Conservation (phyloP, 2,113 vertebrate genomes). For the Microcebus lehilahytsara region DNA sequence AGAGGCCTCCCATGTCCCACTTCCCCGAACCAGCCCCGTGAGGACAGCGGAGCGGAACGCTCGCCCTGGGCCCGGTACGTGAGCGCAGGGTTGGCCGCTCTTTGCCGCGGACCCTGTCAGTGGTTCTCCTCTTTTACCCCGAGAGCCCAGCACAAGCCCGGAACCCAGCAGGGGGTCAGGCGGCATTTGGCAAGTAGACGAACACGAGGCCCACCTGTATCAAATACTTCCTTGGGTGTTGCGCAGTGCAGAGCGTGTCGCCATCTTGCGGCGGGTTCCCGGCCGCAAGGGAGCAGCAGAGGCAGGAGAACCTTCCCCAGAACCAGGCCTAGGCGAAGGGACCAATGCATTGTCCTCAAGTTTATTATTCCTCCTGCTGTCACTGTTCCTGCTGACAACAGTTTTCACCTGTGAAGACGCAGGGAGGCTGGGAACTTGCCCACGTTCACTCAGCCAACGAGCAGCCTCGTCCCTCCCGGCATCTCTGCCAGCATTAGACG, state of each 20-base stretch:
- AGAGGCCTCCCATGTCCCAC: neutral
- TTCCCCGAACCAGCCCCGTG: fast-evolving
- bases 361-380: neutral
- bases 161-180: neutral
- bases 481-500: neutral
- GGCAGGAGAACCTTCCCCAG: fast-evolving
- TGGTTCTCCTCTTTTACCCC: neutral
- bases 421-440: neutral
- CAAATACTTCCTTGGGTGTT: neutral
- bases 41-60: neutral
- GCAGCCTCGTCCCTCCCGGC: neutral
- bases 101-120: fast-evolving
- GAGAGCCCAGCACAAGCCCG: neutral
- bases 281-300: neutral
- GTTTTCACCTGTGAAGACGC: neutral
- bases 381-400: fast-evolving
- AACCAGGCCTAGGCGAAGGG: neutral
- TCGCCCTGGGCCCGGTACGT: fast-evolving
- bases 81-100: too few species aligned
- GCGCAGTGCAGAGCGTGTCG: neutral
- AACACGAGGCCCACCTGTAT: neutral
- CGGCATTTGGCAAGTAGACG: neutral
- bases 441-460: fast-evolving
- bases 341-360: neutral
- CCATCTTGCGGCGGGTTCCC: neutral